Percentiles rank a stretch among this genome's conserved stretches.
These are phyloP conservation scores for Aurelia aurita DNA, from an alignment of 30 jellyfish, hydroid and myxozoan species.

Conservation along the genomic window DNA sequence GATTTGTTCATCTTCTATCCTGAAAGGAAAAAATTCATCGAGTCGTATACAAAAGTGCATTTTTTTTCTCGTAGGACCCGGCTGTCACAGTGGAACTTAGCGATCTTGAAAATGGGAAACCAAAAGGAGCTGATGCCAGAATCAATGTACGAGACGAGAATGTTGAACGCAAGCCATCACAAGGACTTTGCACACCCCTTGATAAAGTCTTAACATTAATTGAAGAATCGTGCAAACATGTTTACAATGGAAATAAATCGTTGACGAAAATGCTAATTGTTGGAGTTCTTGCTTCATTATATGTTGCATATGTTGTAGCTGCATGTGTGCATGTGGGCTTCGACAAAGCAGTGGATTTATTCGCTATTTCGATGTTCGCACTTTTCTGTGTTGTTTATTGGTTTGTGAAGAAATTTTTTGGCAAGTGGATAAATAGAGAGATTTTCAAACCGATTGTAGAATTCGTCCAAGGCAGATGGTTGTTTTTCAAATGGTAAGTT, in stretches of 20 bases:
- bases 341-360: constrained; percentile 77
- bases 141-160: too few species aligned
- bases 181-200: too few species aligned
- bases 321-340: constrained; percentile 69
- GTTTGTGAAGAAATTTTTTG: constrained; percentile 81
- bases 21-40: too few species aligned
- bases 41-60: too few species aligned
- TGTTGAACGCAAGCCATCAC: too few species aligned
- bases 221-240: constrained; percentile 34
- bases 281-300: constrained; percentile 44
- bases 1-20: too few species aligned
- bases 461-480: constrained; percentile 49
- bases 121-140: too few species aligned
- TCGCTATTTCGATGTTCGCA: constrained; percentile 79
- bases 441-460: constrained; percentile 58
- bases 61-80: too few species aligned
- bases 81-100: too few species aligned
- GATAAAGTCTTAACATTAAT: not conserved
- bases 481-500: constrained; percentile 78
- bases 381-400: constrained; percentile 83
- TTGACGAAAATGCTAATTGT: constrained; percentile 10
- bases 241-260: constrained; percentile 17
- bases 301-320: constrained; percentile 65
- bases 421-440: constrained; percentile 53
- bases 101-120: too few species aligned